Base-by-base conservation (phyloP, 1,140 invertebrate species). In the Caenorhabditis latens region DNA sequence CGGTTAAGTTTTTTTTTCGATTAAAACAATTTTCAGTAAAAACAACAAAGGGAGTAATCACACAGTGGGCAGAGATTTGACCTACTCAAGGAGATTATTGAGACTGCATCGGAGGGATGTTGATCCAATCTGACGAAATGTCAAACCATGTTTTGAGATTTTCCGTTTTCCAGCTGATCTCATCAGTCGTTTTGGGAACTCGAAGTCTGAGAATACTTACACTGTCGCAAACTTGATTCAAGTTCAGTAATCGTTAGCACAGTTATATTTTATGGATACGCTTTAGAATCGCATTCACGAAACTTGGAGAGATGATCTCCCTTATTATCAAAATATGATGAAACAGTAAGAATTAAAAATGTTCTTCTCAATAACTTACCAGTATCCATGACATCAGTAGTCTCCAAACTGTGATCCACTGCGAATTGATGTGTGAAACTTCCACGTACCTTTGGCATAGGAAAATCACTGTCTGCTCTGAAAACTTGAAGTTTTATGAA, bases 381-480 rank as follows among this genome's bases (percentile, higher is more conserved):
- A 19, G 84, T 40, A 3, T 88, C 87, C 6, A 61, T 58, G 11
- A 58, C 61, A 61, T 88, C 87, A 3, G 67, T 88, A 11, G 86
- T 71, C n/a, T 88, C 87, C 42, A 65, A 63, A n/a, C 50, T 82
- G 24, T 89, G 67, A 93, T 89, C 93, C 90, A 95, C 95, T 2
- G 98, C 96, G 93, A 99, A 99, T 92, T 98, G 97, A 42, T 97
- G 95, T 96, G 99, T 99, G 93, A 99, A 99, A 93, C 97, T 99
- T 93, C 99, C 98, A 32, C 98, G 94, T 0, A 99, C 96, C 93
- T 99, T 99, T 24, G 98, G 97, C 42, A 99, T 94, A 92, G 95
- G 96, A 91, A 99, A 99, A 93, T 99, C 98, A 11, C 96, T 96
- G 4, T 97, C 96, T 19, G 98, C 95, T 83, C 82, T 85, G 84